Base-by-base conservation (phyloP, 64 coral and sea anemone species). In the Acropora tenuis region DNA sequence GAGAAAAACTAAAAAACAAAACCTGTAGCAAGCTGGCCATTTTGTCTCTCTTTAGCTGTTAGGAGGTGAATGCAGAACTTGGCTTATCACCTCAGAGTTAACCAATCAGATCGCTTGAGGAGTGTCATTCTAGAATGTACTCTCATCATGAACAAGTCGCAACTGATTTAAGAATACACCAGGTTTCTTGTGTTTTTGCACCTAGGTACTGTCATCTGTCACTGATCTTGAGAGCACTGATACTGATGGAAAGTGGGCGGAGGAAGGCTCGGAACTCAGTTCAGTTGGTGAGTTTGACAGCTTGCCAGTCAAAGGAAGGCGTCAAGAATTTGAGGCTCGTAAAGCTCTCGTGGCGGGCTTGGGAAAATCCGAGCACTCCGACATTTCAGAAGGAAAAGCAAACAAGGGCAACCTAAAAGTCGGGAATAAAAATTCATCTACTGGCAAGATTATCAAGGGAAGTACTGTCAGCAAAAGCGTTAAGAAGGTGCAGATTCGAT, bases 281-380 rank as follows among this genome's bases (percentile, higher is more conserved):
- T 93, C 91, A 13, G 60, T 93, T 40, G 91, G 87, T 44, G 91
- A 93, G 30, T 87, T 93, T 68, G 91, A 93, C 75, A 87, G 61
- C 61, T 63, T 93, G 8, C 79, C 91, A 53, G 73, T 79, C 74
- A 86, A 72, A 93, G 84, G 91, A 48, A 91, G 61, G 83, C 82
- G 82, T 17, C 4, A 72, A 67, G 82, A 50, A 72, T 85, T 85
- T 45, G 45, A 69, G 43, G 82, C 61, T 2, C 82, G 82, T 6
- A 85, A 85, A 85, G 82, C 82, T 40, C 60, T 72, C 47, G 61
- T 19, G 18, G 43, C 72, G 43, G 47, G n/a, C 18, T 43, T 12
- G 18, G 47, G 65, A 47, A 72, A 71, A 85, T 20, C 82, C 18
- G 43, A 17, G 74, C 47, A 90, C 16, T 20, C 8, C 8, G 47